Evolutionary conservation across 2,888 invertebrate species (phyloP).

Genomic region (Lycia hirtaria): DNA sequence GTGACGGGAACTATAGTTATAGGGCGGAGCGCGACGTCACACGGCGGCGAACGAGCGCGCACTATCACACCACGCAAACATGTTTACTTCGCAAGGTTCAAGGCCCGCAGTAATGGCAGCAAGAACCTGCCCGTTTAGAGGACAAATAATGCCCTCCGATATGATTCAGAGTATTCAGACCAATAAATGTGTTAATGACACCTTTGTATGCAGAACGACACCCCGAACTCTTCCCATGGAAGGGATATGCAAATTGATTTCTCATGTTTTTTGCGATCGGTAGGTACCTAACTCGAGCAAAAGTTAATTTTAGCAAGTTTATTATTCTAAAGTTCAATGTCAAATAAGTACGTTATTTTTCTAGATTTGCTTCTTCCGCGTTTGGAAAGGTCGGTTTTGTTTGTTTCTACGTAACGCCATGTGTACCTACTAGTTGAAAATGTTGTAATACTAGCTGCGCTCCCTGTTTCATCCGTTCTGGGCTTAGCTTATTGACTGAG

Average conservation of each 20-base stretch:
- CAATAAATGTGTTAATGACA: conserved; percentile 25
- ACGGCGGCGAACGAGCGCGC: conserved; percentile 64
- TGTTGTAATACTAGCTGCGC: no score
- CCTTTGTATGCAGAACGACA: conserved; percentile 21
- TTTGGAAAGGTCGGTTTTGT: conserved; percentile 3
- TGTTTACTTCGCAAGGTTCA: conserved; percentile 83
- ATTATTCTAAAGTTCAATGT: conserved; percentile 12
- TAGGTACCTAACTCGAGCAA: conserved; percentile 1
- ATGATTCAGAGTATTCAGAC: conserved; percentile 19
- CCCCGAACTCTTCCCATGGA: conserved; percentile 7
- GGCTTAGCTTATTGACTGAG: no score
- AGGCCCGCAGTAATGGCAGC: conserved; percentile 59
- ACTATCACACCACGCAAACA: conserved; percentile 77
- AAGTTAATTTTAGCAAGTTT: conserved; percentile 9
- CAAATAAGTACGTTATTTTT: conserved; percentile 7
- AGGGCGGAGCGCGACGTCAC: conserved; percentile 63
- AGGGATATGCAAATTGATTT: conserved; percentile 10
- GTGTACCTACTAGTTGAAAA: no score
- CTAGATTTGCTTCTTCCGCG: conserved; percentile 8
- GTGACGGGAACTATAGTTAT: no score
- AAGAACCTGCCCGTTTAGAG: conserved; percentile 32
- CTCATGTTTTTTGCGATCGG: conserved; percentile 11
- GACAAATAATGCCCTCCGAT: conserved; percentile 20
- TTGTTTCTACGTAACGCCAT: conserved; percentile 1
- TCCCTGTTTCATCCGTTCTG: no score